Conservation (phyloP, 35 echinoderm and acorn worm genomes). For the Ophiothrix spiculata region DNA sequence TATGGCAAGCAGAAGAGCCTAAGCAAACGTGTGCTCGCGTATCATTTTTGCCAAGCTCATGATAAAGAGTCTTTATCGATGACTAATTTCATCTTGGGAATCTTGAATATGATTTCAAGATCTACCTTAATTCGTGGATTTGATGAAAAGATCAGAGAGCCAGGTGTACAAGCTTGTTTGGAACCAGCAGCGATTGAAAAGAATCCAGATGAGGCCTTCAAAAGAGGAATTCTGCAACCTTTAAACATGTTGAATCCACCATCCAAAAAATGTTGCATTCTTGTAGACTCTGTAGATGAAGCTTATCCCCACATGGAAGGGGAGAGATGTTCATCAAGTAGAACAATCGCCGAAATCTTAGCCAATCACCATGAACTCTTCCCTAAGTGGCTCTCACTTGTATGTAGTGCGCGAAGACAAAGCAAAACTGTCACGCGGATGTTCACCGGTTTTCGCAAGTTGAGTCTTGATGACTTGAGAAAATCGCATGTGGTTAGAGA, state of each 20-base stretch:
- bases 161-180: slow-evolving; percentile 73
- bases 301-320: slow-evolving; percentile 64
- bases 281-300: slow-evolving; percentile 97
- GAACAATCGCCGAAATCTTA: slow-evolving; percentile 92
- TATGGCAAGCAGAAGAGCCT: slow-evolving; percentile 88
- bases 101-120: slow-evolving; percentile 73
- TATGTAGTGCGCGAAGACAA: slow-evolving; percentile 92
- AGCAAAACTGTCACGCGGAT: slow-evolving; percentile 92
- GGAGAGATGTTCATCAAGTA: slow-evolving; percentile 65
- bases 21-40: slow-evolving; percentile 72
- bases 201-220: slow-evolving; percentile 98
- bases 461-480: slow-evolving; percentile 91
- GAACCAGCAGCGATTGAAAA: slow-evolving; percentile 93
- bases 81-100: slow-evolving; percentile 89
- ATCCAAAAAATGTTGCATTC: slow-evolving; percentile 87
- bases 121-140: slow-evolving; percentile 89
- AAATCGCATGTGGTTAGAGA: slow-evolving; percentile 96
- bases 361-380: slow-evolving; percentile 98
- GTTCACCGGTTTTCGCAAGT: slow-evolving; percentile 97
- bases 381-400: slow-evolving; percentile 85
- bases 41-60: slow-evolving; percentile 94
- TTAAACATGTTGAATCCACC: slow-evolving; percentile 83
- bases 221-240: slow-evolving; percentile 89
- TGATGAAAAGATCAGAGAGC: slow-evolving; percentile 91
- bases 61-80: slow-evolving; percentile 88